These are phyloP conservation scores for Dusona sp. DNA, from an alignment of 2,888 invertebrate species.

Conservation along the genomic window DNA sequence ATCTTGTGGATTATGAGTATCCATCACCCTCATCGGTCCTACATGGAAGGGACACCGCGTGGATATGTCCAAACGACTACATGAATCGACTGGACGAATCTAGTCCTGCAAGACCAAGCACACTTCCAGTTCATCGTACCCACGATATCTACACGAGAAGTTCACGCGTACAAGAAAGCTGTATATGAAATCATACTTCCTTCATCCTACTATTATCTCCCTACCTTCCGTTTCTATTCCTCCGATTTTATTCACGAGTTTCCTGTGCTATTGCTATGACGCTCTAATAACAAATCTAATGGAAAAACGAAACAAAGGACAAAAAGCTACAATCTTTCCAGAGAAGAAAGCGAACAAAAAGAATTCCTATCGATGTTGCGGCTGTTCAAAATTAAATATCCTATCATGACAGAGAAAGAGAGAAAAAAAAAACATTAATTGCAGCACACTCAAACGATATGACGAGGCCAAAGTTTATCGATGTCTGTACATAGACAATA, in stretches of 20 bases:
- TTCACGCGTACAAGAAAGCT: slow-evolving; percentile 81
- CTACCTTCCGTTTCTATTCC: slow-evolving; percentile 51
- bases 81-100: slow-evolving; percentile 75
- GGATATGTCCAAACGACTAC: slow-evolving; percentile 80
- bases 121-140: slow-evolving; percentile 80
- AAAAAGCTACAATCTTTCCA: slow-evolving; percentile 1
- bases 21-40: slow-evolving; percentile 75
- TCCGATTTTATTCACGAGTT: slow-evolving; percentile 27
- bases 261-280: slow-evolving; percentile 28
- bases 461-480: slow-evolving; percentile 67
- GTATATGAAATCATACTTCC: slow-evolving; percentile 77
- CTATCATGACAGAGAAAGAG: not conserved
- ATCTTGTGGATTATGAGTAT: slow-evolving; percentile 75
- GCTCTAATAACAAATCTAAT: slow-evolving; percentile 17
- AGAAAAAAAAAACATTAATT: slow-evolving; percentile 2
- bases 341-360: slow-evolving; percentile 7
- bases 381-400: slow-evolving; percentile 35
- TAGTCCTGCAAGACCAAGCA: slow-evolving; percentile 79
- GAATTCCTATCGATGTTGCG: slow-evolving; percentile 56
- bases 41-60: slow-evolving; percentile 76
- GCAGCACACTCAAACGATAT: slow-evolving; percentile 50
- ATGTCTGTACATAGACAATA: slow-evolving; percentile 81
- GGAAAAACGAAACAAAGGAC: slow-evolving; percentile 1
- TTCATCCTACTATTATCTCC: slow-evolving; percentile 49
- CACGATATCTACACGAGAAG: slow-evolving; percentile 82